Conservation (phyloP, 2,797 vertebrate genomes). For the Muraenolepis orangiensis region DNA sequence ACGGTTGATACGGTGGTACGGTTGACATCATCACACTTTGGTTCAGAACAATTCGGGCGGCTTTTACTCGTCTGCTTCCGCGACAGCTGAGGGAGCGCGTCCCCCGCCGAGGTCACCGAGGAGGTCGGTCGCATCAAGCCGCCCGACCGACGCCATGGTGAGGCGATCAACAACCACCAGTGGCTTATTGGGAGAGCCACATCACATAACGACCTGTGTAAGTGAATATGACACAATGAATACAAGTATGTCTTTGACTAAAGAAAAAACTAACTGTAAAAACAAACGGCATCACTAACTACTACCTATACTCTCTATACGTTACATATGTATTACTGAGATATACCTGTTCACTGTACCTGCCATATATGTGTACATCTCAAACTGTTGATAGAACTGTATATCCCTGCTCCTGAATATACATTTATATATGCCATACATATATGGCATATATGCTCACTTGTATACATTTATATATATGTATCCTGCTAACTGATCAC, state of each 20-base stretch:
- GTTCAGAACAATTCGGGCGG: background rate
- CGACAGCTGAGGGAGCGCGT: background rate
- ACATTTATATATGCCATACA: too few relatives aligned
- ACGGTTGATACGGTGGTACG: background rate
- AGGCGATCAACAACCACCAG: conserved; percentile 54
- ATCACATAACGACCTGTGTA: conserved; percentile 68
- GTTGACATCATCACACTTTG: background rate
- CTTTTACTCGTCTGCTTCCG: background rate
- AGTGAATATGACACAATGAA: conserved; percentile 44
- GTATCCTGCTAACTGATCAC: too few relatives aligned
- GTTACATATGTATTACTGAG: too few relatives aligned
- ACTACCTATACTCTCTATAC: too few relatives aligned
- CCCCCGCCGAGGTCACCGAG: background rate
- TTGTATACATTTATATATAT: too few relatives aligned
- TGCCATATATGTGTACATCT: too few relatives aligned
- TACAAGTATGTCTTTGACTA: background rate
- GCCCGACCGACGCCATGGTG: conserved; percentile 62
- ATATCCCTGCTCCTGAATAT: too few relatives aligned
- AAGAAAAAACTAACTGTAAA: too few relatives aligned
- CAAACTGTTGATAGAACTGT: too few relatives aligned
- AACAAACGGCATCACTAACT: too few relatives aligned
- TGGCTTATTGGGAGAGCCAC: conserved; percentile 67
- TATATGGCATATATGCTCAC: too few relatives aligned
- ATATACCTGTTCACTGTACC: too few relatives aligned
- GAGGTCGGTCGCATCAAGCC: background rate